phyloP scores from a whole-genome alignment of 2,888 invertebrate genomes.

The Orthosia gothica region DNA sequence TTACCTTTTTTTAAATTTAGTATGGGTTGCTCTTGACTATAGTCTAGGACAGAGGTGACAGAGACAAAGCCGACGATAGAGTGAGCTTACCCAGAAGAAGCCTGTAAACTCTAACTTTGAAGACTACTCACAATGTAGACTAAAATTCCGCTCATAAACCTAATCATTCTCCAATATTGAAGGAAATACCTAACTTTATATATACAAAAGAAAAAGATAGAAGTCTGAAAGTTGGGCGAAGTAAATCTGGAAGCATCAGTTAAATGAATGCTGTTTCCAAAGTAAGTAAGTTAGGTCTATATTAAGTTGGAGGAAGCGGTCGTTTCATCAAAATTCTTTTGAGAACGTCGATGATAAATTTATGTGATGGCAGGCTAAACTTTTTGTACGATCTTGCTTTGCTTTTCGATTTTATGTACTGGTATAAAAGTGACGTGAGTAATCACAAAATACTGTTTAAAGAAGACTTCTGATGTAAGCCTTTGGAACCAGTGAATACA shows the following conservation, averaged over 20 bases:
- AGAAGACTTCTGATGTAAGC: too few species aligned
- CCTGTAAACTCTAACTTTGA: too few species aligned
- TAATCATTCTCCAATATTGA: conserved; percentile 39
- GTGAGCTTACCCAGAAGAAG: too few species aligned
- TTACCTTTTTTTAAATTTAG: background rate
- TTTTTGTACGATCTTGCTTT: conserved; percentile 11
- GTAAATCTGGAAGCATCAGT: conserved; percentile 38
- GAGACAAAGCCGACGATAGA: too few species aligned
- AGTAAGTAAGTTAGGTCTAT: conserved; percentile 39
- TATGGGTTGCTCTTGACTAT: too few species aligned
- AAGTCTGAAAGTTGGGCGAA: conserved; percentile 22
- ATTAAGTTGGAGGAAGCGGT: conserved; percentile 24
- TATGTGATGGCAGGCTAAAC: conserved; percentile 11
- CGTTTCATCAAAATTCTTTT: conserved; percentile 52
- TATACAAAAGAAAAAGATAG: conserved; percentile 23
- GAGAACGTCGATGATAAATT: conserved; percentile 31
- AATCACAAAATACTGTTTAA: background rate
- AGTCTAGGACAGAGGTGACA: too few species aligned
- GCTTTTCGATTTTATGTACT: background rate
- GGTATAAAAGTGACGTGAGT: background rate
- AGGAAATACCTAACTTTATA: conserved; percentile 19
- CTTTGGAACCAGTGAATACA: too few species aligned
- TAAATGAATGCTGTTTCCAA: conserved; percentile 55
- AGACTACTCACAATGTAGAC: background rate
- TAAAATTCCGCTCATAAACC: background rate